Evolutionary conservation across 1,140 invertebrate genomes (phyloP).

Genomic region (Ostrea denselamellosa): DNA sequence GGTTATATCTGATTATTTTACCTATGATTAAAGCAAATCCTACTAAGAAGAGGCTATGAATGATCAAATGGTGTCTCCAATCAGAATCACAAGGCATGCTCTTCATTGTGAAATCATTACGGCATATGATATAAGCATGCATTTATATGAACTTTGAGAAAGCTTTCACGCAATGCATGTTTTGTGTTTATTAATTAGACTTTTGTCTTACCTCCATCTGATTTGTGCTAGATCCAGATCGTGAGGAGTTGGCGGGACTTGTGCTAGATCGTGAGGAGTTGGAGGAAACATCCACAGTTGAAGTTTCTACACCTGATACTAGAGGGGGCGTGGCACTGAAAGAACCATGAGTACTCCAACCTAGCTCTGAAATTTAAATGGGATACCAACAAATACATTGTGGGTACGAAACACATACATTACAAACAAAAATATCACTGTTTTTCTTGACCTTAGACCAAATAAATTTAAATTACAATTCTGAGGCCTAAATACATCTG

Average conservation of each 20-base stretch:
- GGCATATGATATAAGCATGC: not conserved
- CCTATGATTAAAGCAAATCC: too few species aligned
- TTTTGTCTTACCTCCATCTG: not conserved
- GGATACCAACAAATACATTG: not conserved
- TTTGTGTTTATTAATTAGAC: too few species aligned
- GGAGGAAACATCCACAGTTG: not conserved
- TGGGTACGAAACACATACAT: too few species aligned
- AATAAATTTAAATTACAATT: too few species aligned
- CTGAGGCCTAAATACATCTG: too few species aligned
- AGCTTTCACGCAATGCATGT: not conserved
- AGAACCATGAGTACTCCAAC: constrained; percentile 46
- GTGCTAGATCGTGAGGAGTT: not conserved
- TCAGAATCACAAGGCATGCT: too few species aligned
- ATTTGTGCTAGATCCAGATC: not conserved
- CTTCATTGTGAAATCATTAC: too few species aligned
- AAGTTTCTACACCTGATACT: not conserved
- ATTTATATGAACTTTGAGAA: not conserved
- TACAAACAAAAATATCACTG: too few species aligned
- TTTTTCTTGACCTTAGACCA: too few species aligned
- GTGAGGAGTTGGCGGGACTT: not conserved
- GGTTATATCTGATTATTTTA: too few species aligned
- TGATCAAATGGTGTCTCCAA: not conserved
- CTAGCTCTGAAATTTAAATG: constrained; percentile 39
- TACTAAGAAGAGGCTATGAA: not conserved
- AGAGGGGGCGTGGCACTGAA: constrained; percentile 25